These are phyloP conservation scores for Anolis apletophallus DNA, from an alignment of 2,797 vertebrate genomes.

Conservation along the genomic window DNA sequence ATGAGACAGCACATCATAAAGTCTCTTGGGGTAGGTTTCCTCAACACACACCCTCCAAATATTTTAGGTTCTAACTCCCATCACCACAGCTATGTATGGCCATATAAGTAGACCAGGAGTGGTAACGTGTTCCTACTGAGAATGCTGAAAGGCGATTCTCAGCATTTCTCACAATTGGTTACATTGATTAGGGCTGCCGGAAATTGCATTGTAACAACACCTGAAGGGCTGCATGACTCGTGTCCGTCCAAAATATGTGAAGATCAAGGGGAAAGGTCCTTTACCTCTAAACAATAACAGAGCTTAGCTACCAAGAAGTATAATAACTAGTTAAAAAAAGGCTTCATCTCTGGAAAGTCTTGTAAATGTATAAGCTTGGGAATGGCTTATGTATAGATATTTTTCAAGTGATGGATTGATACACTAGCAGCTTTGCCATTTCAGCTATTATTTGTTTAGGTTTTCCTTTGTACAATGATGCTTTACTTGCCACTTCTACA, in stretches of 20 bases:
- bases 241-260: background rate
- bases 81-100: background rate
- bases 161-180: no score
- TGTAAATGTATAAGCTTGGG: background rate
- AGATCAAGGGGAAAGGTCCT: background rate
- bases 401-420: background rate
- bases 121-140: no score
- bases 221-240: background rate
- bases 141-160: no score
- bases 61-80: background rate
- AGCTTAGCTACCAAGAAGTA: background rate
- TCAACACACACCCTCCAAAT: background rate
- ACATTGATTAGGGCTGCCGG: no score
- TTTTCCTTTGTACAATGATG: background rate
- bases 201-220: no score
- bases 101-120: background rate
- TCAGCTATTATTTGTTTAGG: background rate
- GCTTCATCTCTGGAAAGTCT: background rate
- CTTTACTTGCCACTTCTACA: background rate
- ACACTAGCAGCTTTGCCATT: background rate
- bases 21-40: background rate
- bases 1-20: background rate
- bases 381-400: background rate
- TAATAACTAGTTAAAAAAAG: background rate
- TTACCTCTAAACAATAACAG: background rate